phyloP scores from a whole-genome alignment of 2,888 invertebrate species.

The Magallana nippona region DNA sequence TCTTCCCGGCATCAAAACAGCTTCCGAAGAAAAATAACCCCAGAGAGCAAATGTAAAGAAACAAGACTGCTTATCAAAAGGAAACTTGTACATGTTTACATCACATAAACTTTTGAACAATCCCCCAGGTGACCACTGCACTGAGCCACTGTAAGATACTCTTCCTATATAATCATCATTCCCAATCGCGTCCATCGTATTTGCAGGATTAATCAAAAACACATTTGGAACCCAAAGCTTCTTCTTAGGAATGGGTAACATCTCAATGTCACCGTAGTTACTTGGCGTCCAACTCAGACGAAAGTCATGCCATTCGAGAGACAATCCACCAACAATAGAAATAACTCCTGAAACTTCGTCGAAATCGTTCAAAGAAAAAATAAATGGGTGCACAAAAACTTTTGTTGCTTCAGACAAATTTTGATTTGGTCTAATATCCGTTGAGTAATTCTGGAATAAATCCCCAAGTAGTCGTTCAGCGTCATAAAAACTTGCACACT shows the following conservation, averaged over 20 bases:
- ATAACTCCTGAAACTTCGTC: background rate
- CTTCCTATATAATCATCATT: background rate
- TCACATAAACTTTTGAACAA: background rate
- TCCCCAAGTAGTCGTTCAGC: slow-evolving; percentile 12
- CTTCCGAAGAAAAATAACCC: background rate
- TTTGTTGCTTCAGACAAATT: background rate
- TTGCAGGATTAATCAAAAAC: slow-evolving; percentile 1
- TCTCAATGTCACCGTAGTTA: background rate
- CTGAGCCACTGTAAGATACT: background rate
- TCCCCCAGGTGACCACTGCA: background rate
- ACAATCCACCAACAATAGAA: background rate
- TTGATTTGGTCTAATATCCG: slow-evolving; percentile 2
- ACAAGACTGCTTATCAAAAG: slow-evolving; percentile 34
- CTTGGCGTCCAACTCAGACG: background rate
- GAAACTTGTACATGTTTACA: slow-evolving; percentile 12
- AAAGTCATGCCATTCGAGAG: background rate
- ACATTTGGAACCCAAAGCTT: slow-evolving; percentile 1
- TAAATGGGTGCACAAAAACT: background rate
- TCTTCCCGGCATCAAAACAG: background rate
- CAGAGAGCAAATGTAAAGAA: background rate
- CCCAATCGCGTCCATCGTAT: slow-evolving; percentile 7
- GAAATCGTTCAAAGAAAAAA: slow-evolving; percentile 7
- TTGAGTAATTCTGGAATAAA: background rate
- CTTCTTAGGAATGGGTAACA: background rate
- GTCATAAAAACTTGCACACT: background rate